Base-by-base conservation (phyloP, 2,113 vertebrate genomes). In the Cheirogaleus medius region DNA sequence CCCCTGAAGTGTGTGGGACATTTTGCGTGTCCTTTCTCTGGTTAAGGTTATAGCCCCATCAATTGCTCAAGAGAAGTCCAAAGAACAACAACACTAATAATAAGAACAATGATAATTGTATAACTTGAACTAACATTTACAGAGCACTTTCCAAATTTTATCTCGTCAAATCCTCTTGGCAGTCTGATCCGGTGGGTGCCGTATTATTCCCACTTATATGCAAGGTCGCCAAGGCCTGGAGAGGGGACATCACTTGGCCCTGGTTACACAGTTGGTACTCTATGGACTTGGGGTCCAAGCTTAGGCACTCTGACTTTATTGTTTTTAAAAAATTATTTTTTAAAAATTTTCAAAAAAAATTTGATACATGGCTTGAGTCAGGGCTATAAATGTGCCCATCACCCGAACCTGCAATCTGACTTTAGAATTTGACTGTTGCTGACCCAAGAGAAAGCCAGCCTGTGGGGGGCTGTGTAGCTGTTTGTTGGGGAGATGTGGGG, bases 1-100 rank as follows among this genome's bases (percentile, higher is more conserved):
- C 23, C 39, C 4, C 34, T 58, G 66, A 44, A 47, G 34, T 39
- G 7, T 44, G 9, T 3, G 7, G 52, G 18, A 47, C 8, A 3
- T 52, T 90, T 56, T 34, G 4, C 11, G 13, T 77, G 68, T 77
- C 52, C 54, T 64, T 82, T 49, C 23, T 94, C 60, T 71, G 47
- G 52, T 27, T 29, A 23, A 77, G 23, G 27, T 56, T 49, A 25
- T 3, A 8, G 47, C 21, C 32, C 76, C n/a, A 6, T 73, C 32
- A 34, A 17, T 52, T 54, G 77, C 76, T 93, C 37, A 34, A 71
- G 66, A 81, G 21, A 29, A 21, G 11, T 42, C 34, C n/a, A 8
- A 34, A 58, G 6, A 44, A 18, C 25, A 27, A 3, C 11, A 54
- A 0, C 37, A 4, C 0, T n/a, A 13, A 34, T 52, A 54, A n/a